Conservation (phyloP, 1,140 invertebrate genomes). For the Rhopalosiphum maidis region DNA sequence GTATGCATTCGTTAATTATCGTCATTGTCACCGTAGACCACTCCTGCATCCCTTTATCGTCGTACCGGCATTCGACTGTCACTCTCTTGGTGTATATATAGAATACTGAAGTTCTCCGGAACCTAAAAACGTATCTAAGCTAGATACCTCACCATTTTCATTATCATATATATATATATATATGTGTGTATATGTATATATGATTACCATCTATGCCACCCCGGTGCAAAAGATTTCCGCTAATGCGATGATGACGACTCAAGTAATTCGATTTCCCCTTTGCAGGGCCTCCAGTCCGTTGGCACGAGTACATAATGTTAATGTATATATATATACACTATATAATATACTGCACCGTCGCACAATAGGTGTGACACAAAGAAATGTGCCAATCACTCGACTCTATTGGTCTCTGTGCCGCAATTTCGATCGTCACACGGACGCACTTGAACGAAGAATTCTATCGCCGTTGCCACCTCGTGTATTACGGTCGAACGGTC, state of each 20-base stretch:
- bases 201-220: neutral
- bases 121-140: neutral
- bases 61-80: neutral
- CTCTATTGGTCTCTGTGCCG: slow-evolving; percentile 47
- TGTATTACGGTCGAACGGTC: neutral
- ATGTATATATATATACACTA: neutral
- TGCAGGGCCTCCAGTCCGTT: neutral
- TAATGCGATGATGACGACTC: neutral
- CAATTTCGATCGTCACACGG: neutral
- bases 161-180: neutral
- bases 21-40: neutral
- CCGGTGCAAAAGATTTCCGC: neutral
- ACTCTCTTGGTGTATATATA: neutral
- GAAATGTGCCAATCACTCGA: slow-evolving; percentile 55
- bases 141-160: neutral
- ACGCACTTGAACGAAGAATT: neutral
- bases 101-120: neutral
- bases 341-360: neutral
- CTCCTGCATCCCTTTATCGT: neutral
- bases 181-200: neutral
- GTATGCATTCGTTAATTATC: neutral
- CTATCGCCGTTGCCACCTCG: neutral
- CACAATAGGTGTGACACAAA: slow-evolving; percentile 40
- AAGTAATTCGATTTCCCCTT: slow-evolving; percentile 11
- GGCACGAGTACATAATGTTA: neutral